Evolutionary conservation across 2,797 vertebrate genomes (phyloP).

Genomic region (Pangasius macronema): DNA sequence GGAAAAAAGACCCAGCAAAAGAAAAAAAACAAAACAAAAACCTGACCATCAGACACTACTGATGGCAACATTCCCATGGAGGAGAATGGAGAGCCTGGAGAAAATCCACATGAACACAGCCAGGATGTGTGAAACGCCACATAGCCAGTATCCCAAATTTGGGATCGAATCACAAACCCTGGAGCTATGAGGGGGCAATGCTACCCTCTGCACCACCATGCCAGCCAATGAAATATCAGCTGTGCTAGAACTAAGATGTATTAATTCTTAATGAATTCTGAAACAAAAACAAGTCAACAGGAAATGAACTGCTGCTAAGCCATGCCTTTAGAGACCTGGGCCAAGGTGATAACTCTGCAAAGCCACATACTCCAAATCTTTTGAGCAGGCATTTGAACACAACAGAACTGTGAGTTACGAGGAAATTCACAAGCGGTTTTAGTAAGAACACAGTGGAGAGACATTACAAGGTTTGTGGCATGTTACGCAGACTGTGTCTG

Average conservation of each 20-base stretch:
- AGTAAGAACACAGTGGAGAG: background rate
- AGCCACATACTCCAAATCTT: background rate
- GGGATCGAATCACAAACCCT: background rate
- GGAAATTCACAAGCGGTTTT: background rate
- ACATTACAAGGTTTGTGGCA: constrained; percentile 17
- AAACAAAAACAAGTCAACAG: background rate
- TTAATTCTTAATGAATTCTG: background rate
- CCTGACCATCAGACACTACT: background rate
- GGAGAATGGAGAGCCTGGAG: background rate
- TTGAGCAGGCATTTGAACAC: background rate
- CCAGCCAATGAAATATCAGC: background rate
- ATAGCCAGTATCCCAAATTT: background rate
- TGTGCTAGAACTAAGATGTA: background rate
- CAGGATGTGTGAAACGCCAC: background rate
- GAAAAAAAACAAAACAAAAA: background rate
- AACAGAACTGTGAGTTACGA: background rate
- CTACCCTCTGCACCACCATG: background rate
- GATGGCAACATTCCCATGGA: background rate
- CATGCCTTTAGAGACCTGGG: background rate
- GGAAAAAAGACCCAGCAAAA: background rate
- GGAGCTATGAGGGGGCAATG: background rate
- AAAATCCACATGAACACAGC: background rate
- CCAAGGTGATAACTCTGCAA: background rate
- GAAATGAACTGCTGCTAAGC: background rate
- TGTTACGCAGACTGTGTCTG: constrained; percentile 13